phyloP scores from a whole-genome alignment of 1,140 invertebrate genomes.

The Antheraea pernyi region DNA sequence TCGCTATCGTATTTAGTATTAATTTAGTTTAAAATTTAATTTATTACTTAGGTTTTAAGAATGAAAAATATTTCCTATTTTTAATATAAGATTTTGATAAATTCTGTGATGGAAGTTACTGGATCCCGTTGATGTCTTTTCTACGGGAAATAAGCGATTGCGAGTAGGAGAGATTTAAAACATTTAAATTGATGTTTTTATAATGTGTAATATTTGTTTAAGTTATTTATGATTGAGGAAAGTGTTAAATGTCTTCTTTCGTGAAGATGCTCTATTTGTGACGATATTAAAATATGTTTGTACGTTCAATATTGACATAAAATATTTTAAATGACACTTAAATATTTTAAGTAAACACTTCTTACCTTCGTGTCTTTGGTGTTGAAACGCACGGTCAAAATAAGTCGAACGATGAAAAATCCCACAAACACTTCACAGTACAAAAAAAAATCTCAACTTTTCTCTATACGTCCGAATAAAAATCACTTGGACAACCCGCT shows the following conservation, averaged over 20 bases:
- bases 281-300: not conserved
- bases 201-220: not conserved
- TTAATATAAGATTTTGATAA: too few relatives aligned
- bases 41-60: too few relatives aligned
- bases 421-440: slow-evolving; percentile 63
- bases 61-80: too few relatives aligned
- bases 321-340: not conserved
- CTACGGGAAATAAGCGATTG: slow-evolving; percentile 10
- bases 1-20: too few relatives aligned
- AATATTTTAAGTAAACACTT: slow-evolving; percentile 27
- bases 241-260: slow-evolving; percentile 1
- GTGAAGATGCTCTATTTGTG: slow-evolving; percentile 13
- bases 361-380: slow-evolving; percentile 67
- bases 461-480: slow-evolving; percentile 20
- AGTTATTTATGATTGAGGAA: not conserved
- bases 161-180: too few relatives aligned
- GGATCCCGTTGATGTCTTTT: slow-evolving; percentile 48
- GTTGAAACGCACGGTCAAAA: slow-evolving; percentile 26
- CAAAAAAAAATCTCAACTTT: slow-evolving; percentile 27
- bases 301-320: slow-evolving; percentile 5
- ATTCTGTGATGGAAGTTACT: not conserved
- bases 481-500: slow-evolving; percentile 33
- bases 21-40: too few relatives aligned
- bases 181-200: not conserved
- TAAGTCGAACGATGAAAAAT: slow-evolving; percentile 38